phyloP scores from a whole-genome alignment of 2,797 vertebrate species.

The Falco novaeseelandiae region DNA sequence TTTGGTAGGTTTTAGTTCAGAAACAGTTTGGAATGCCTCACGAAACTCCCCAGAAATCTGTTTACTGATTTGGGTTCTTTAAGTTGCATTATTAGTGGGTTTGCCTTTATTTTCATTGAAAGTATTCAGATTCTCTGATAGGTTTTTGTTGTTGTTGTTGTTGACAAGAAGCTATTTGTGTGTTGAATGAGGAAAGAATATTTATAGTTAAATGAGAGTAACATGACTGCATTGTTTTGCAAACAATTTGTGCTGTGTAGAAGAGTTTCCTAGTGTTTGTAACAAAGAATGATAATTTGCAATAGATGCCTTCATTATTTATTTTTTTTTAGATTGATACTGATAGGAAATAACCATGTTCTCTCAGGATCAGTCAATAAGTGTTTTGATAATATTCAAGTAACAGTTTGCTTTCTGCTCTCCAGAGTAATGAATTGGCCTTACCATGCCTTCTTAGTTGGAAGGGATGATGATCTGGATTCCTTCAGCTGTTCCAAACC shows the following conservation, averaged over 20 bases:
- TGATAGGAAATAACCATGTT: neutral
- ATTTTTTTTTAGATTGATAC: neutral
- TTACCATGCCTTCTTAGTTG: neutral
- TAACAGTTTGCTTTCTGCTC: neutral
- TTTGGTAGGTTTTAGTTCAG: neutral
- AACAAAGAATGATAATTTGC: neutral
- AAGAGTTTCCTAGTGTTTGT: neutral
- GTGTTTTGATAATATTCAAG: neutral
- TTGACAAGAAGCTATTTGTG: slow-evolving; percentile 27
- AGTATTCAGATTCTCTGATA: neutral
- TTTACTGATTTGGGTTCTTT: neutral
- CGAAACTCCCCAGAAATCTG: neutral
- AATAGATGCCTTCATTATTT: neutral
- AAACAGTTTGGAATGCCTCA: neutral
- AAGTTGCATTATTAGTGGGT: neutral
- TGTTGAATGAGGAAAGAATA: neutral
- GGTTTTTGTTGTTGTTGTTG: neutral
- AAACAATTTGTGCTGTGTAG: neutral
- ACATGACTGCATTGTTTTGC: neutral
- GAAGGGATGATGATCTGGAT: neutral
- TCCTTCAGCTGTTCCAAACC: neutral
- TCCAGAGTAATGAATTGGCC: neutral
- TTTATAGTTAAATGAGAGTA: slow-evolving; percentile 6
- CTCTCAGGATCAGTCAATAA: neutral
- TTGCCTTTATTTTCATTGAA: neutral